Evolutionary conservation across 2,888 invertebrate genomes (phyloP), one percentile per base, ranked within the genome.

Genomic region (Euphydryas editha): DNA sequence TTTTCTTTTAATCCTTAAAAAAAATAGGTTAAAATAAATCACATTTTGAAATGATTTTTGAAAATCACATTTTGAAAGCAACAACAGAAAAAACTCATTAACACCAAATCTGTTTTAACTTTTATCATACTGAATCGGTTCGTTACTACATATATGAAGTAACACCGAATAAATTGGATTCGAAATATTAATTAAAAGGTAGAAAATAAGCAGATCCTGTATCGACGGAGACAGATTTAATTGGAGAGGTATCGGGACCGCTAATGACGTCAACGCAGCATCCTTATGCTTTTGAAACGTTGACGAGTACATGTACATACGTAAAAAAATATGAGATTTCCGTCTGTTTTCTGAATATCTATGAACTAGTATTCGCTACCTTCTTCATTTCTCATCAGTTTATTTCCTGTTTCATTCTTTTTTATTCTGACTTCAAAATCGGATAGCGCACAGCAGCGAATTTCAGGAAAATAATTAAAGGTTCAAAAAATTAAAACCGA

Each of bases 261-360:
- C 69, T 72, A 72, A 72, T 72, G 72, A 72, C 60, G 72, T 71
- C 65, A 62, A 59, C 62, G 46, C 30, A 54, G 51, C 24, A 51
- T 51, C 51, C 65, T 63, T 56, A 24, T 62, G 37, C 59, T 57
- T 64, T 59, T 64, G 69, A 69, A 67, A 64, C 58, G 67, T 65
- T 60, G 67, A 72, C 60, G 66, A 72, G 68, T 70, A 63, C 59
- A 56, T 63, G 63, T 62, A 62, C 65, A 66, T 65, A 46, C 36
- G 18, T 58, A 56, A 58, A 21, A 49, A 49, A 49, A 21, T 21
- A 0, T 11, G 18, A 21, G 11, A 13, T 11, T 21, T 21, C 46
- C 11, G 18, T 49, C 49, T 21, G 49, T 13, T 49, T 21, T 20
- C 49, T 21, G 49, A 21, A 49, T 49, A 49, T 47, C 11, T 18